Evolutionary conservation across 2,888 invertebrate species (phyloP).

Genomic region (Yponomeuta malinellus): DNA sequence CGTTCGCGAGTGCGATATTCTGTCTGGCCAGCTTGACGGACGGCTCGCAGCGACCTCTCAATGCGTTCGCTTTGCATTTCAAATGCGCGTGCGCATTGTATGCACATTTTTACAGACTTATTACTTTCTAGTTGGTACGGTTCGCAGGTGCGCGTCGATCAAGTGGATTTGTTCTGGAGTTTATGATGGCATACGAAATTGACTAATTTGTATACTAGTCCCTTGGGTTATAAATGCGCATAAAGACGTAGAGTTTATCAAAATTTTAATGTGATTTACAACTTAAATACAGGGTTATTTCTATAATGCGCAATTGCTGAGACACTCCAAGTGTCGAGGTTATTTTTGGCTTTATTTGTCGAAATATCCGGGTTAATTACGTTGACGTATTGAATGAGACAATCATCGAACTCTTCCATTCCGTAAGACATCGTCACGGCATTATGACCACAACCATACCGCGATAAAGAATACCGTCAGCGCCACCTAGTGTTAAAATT

Average conservation of each 20-base stretch:
- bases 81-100: constrained; percentile 68
- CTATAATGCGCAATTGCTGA: background rate
- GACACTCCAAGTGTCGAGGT: too few relatives aligned
- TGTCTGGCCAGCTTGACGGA: background rate
- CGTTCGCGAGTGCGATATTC: constrained; percentile 37
- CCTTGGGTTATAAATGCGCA: background rate
- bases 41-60: constrained; percentile 1
- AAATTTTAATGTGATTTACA: background rate
- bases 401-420: too few relatives aligned
- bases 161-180: background rate
- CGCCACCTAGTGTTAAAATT: too few relatives aligned
- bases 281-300: background rate
- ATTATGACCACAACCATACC: too few relatives aligned
- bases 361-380: too few relatives aligned
- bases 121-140: constrained; percentile 46
- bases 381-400: too few relatives aligned
- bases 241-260: background rate
- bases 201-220: background rate
- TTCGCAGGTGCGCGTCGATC: background rate
- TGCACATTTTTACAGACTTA: constrained; percentile 75
- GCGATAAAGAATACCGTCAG: too few relatives aligned
- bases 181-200: background rate
- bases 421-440: too few relatives aligned
- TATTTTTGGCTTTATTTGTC: too few relatives aligned
- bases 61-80: constrained; percentile 59